A percentile compares a stretch with the other conserved stretches of the same genome.
These are phyloP conservation scores for Invenusta paracnida DNA, from an alignment of 2,888 invertebrate species.

Conservation along the genomic window DNA sequence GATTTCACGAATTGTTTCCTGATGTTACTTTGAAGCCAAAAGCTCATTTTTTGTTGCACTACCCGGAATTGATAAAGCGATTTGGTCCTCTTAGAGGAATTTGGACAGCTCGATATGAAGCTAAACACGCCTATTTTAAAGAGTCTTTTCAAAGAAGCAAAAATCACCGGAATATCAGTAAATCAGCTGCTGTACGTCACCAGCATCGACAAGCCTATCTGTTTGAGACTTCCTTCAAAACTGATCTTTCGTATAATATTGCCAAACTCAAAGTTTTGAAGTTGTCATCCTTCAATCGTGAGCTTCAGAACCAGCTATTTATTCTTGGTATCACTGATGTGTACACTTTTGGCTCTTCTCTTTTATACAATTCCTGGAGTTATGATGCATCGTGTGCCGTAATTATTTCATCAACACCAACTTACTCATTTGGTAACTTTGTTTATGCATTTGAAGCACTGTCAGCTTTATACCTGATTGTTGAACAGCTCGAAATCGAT, in stretches of 20 bases:
- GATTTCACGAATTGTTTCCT: not conserved
- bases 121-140: slow-evolving; percentile 2
- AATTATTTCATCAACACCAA: not conserved
- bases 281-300: not conserved
- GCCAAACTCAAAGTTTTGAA: not conserved
- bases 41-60: not conserved
- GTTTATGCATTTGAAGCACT: not conserved
- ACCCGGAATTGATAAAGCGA: not conserved
- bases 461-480: not conserved
- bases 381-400: not conserved
- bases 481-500: not conserved
- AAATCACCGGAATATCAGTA: not conserved
- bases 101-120: slow-evolving; percentile 1
- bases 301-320: not conserved
- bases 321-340: not conserved
- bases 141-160: not conserved
- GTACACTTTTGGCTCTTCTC: not conserved
- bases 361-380: not conserved
- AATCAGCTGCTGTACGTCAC: not conserved
- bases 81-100: not conserved
- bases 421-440: not conserved
- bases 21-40: not conserved
- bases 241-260: not conserved
- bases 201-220: slow-evolving; percentile 17
- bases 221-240: not conserved